Evolutionary conservation across 1,140 invertebrate species (phyloP).

Genomic region (Anadara kagoshimensis): DNA sequence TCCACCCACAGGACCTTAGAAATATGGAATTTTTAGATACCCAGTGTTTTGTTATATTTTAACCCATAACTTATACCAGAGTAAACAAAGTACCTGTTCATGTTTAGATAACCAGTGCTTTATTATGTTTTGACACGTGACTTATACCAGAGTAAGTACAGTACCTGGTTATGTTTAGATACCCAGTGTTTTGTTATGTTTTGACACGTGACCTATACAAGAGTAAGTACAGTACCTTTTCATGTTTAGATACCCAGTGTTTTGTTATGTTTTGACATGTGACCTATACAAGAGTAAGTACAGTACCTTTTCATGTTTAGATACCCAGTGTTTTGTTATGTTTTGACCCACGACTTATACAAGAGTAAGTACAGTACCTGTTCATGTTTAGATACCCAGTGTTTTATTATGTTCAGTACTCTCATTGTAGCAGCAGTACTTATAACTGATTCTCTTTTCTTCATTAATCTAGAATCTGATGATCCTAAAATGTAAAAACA

Average conservation of each 20-base stretch:
- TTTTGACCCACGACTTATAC: background rate
- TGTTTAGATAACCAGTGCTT: too few species aligned
- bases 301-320: conserved; percentile 79
- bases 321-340: conserved; percentile 83
- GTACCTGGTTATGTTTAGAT: too few species aligned
- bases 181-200: conserved; percentile 90
- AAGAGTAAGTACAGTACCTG: conserved; percentile 57
- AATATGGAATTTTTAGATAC: too few species aligned
- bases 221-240: conserved; percentile 62
- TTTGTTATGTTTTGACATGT: conserved; percentile 84
- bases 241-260: conserved; percentile 84
- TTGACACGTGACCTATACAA: background rate
- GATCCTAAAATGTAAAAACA: conserved; percentile 1
- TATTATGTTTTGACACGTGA: too few species aligned
- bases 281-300: background rate
- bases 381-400: conserved; percentile 83
- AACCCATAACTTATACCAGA: too few species aligned
- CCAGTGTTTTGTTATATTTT: too few species aligned
- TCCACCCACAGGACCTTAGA: too few species aligned
- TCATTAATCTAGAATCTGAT: conserved; percentile 69
- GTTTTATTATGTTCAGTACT: conserved; percentile 90
- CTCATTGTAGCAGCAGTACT: conserved; percentile 95
- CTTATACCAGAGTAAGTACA: too few species aligned
- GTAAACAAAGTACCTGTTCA: too few species aligned
- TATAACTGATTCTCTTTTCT: conserved; percentile 88